phyloP scores from a whole-genome alignment of 2,797 vertebrate genomes.

The Pseudochirops cupreus region DNA sequence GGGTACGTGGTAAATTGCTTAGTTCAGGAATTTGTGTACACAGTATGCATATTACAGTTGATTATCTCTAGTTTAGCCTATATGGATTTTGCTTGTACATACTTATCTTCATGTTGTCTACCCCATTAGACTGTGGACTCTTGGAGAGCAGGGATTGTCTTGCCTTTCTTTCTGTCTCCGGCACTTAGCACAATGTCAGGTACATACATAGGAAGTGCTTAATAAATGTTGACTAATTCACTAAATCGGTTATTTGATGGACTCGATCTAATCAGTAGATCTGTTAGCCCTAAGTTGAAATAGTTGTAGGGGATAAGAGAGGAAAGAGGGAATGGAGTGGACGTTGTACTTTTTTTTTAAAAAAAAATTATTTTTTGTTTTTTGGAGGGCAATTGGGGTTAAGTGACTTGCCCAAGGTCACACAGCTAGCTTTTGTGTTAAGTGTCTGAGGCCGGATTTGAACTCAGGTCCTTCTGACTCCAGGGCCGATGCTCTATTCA shows the following conservation, averaged over 20 bases:
- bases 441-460: no score
- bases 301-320: not conserved
- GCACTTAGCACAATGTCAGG: not conserved
- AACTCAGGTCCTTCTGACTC: no score
- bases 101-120: not conserved
- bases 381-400: no score
- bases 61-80: not conserved
- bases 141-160: not conserved
- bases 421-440: no score
- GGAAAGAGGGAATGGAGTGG: not conserved
- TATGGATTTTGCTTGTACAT: not conserved
- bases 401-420: no score
- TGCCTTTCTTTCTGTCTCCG: not conserved
- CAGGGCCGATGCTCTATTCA: no score
- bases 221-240: not conserved
- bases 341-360: no score
- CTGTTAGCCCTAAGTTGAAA: not conserved
- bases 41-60: not conserved
- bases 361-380: no score
- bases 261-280: not conserved
- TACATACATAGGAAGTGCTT: not conserved
- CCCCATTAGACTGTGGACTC: not conserved
- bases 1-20: not conserved
- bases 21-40: not conserved
- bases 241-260: not conserved